Evolutionary conservation across 2,797 vertebrate species (phyloP).

Genomic region (Merluccius polli): DNA sequence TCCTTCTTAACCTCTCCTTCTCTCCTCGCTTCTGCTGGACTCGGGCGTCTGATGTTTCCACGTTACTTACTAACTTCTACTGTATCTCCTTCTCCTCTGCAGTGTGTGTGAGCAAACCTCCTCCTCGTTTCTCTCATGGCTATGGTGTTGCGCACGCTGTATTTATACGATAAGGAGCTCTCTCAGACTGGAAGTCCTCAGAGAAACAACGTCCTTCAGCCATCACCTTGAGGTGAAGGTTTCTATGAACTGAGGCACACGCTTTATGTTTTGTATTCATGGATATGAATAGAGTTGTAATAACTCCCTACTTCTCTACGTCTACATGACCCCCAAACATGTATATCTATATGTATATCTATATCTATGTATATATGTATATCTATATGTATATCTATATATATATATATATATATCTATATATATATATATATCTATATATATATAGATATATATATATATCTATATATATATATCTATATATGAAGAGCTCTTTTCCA

Average conservation of each 20-base stretch:
- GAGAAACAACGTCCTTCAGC: not conserved
- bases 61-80: not conserved
- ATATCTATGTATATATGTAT: not conserved
- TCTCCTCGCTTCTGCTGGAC: slow-evolving; percentile 12
- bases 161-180: not conserved
- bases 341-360: not conserved
- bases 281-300: not conserved
- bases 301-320: not conserved
- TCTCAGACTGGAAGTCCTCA: not conserved
- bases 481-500: too few species aligned
- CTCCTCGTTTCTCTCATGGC: not conserved
- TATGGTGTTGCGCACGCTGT: not conserved
- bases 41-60: not conserved
- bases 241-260: not conserved
- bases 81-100: not conserved
- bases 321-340: not conserved
- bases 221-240: not conserved
- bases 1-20: slow-evolving; percentile 8
- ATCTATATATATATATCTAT: too few species aligned
- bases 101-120: not conserved
- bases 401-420: too few species aligned
- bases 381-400: not conserved
- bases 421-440: too few species aligned
- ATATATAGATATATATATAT: too few species aligned
- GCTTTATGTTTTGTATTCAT: not conserved